These are phyloP conservation scores for Phyllopteryx taeniolatus DNA, from an alignment of 2,113 vertebrate species.

Conservation along the genomic window DNA sequence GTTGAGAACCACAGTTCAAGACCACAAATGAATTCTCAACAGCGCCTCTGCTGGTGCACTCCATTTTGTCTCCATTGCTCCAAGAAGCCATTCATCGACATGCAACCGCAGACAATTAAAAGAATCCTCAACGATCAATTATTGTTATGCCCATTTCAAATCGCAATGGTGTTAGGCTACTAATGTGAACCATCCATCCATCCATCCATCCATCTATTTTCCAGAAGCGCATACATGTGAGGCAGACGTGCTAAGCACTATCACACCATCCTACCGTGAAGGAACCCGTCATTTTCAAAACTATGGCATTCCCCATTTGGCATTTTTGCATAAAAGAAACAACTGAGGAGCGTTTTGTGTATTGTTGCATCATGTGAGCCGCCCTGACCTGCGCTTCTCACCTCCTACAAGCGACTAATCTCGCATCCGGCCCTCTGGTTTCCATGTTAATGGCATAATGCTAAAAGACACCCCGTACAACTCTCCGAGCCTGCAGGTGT, in stretches of 20 bases:
- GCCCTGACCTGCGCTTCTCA: slow-evolving; percentile 65
- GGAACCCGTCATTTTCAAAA: background rate
- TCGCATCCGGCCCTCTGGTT: slow-evolving; percentile 48
- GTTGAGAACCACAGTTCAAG: background rate
- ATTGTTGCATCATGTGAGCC: background rate
- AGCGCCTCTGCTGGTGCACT: background rate
- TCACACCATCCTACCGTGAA: background rate
- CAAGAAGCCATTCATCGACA: background rate
- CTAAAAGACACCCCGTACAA: slow-evolving; percentile 31
- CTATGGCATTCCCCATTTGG: background rate
- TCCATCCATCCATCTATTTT: background rate
- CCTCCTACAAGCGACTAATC: slow-evolving; percentile 56
- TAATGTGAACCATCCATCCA: background rate
- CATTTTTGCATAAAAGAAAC: background rate
- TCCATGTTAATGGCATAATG: slow-evolving; percentile 54
- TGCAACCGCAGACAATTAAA: background rate
- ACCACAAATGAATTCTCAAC: background rate
- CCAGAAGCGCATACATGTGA: background rate
- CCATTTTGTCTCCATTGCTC: background rate
- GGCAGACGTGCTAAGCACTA: background rate
- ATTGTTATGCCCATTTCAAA: background rate
- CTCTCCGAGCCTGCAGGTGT: slow-evolving; percentile 53
- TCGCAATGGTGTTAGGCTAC: background rate
- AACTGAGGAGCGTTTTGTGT: background rate
- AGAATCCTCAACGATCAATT: background rate